A percentile compares a stretch with the other conserved stretches of the same genome.
Evolutionary conservation across 2,113 vertebrate genomes (phyloP).

Genomic region (Amphiprion percula): DNA sequence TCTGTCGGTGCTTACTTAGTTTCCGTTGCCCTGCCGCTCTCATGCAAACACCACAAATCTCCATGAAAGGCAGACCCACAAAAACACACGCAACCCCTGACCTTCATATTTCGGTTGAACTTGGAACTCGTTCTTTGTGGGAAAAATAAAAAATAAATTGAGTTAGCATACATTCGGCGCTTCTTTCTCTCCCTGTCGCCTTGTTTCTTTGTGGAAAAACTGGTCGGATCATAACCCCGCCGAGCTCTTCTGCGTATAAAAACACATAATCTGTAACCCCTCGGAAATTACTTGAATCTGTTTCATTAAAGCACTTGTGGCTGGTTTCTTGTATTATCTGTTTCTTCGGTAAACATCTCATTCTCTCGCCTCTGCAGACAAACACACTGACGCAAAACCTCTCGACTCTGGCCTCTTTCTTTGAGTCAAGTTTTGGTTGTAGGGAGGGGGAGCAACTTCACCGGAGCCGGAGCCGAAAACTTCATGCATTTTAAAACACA

Average conservation of each 20-base stretch:
- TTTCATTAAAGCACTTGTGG: background rate
- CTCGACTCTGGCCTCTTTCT: background rate
- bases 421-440: background rate
- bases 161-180: background rate
- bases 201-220: background rate
- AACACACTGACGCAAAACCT: conserved; percentile 4
- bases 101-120: background rate
- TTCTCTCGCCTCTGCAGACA: background rate
- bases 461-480: background rate
- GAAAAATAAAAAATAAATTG: background rate
- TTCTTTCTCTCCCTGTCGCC: background rate
- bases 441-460: background rate
- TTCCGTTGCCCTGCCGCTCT: background rate
- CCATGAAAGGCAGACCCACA: background rate
- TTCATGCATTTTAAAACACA: background rate
- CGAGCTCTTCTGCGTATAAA: background rate
- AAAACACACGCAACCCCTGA: background rate
- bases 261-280: background rate
- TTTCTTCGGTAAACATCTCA: background rate
- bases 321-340: background rate
- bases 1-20: background rate
- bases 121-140: background rate
- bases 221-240: background rate
- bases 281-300: conserved; percentile 1
- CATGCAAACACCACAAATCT: background rate